phyloP scores from a whole-genome alignment of 64 coral and sea anemone genomes.

The Pachyseris speciosa region DNA sequence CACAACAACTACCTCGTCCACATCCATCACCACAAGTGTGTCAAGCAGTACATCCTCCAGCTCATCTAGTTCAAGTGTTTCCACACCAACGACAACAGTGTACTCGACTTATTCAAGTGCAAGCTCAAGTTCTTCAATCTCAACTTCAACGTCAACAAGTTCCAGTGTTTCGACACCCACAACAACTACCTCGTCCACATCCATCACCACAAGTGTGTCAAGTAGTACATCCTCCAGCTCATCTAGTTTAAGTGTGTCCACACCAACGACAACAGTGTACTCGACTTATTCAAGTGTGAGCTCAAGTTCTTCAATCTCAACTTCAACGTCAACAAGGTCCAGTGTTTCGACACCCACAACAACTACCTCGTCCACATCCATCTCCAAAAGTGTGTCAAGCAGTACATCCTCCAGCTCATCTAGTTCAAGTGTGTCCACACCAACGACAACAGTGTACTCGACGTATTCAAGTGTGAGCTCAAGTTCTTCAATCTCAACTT shows the following conservation, averaged over 20 bases:
- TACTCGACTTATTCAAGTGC: constrained; percentile 15
- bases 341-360: background rate
- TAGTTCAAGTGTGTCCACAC: background rate
- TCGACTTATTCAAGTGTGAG: constrained; percentile 6
- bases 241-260: background rate
- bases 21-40: too few species aligned
- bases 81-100: too few species aligned
- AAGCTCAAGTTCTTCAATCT: background rate
- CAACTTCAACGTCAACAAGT: background rate
- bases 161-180: too few species aligned
- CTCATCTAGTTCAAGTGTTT: too few species aligned
- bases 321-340: background rate
- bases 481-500: background rate
- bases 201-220: background rate
- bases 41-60: too few species aligned
- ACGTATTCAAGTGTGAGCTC: constrained; percentile 29
- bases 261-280: background rate
- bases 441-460: constrained; percentile 8
- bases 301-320: background rate
- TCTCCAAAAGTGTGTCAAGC: background rate
- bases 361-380: background rate
- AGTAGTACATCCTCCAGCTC: background rate
- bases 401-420: constrained; percentile 2
- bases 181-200: background rate
- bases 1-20: too few species aligned